Conservation (phyloP, 92 coral and sea anemone genomes). For the Phenganax marumi region DNA sequence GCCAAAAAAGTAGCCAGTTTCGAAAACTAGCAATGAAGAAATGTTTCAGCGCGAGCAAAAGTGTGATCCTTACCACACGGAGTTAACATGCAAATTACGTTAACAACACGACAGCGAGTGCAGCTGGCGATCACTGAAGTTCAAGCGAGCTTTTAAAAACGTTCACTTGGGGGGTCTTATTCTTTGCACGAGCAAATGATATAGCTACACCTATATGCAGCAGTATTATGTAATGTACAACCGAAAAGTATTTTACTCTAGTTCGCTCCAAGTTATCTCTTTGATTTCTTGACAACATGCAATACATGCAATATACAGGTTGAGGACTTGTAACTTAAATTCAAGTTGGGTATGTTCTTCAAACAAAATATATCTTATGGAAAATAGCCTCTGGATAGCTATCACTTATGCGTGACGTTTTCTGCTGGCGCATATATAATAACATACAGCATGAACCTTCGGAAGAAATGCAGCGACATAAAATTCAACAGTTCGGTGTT, state of each 20-base stretch:
- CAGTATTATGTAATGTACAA: neutral
- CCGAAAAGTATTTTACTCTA: neutral
- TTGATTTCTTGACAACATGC: neutral
- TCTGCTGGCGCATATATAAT: too few species aligned
- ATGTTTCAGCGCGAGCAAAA: too few species aligned
- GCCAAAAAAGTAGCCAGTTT: neutral
- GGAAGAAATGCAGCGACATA: too few species aligned
- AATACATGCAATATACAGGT: neutral
- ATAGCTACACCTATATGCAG: neutral
- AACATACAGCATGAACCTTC: too few species aligned
- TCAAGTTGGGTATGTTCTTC: neutral
- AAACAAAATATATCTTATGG: too few species aligned
- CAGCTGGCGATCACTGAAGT: neutral
- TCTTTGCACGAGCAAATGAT: constrained; percentile 1
- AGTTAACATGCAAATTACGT: constrained; percentile 5
- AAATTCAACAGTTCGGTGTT: neutral
- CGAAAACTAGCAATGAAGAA: neutral
- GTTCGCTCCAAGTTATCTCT: neutral
- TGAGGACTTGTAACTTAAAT: neutral
- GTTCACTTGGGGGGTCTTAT: neutral
- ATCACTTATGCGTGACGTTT: too few species aligned
- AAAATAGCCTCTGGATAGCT: too few species aligned
- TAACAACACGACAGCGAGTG: constrained; percentile 1
- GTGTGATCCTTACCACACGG: constrained; percentile 5
- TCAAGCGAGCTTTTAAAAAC: neutral